Percentiles rank a stretch among this genome's conserved stretches.
Evolutionary conservation across 1,140 invertebrate genomes (phyloP).

Genomic region (Andrena cerasifolii): DNA sequence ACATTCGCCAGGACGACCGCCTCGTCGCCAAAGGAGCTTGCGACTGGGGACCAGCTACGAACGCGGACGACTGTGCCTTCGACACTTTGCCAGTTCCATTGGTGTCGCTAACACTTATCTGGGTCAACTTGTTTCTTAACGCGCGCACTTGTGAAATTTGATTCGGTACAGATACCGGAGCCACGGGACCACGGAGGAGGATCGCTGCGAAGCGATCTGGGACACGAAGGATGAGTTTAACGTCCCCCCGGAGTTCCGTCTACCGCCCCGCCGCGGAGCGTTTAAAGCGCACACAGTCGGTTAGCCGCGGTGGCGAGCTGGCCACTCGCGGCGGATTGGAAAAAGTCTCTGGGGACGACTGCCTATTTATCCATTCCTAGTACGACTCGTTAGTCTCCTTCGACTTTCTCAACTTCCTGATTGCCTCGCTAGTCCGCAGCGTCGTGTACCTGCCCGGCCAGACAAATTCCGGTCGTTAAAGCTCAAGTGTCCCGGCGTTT

Average conservation of each 20-base stretch:
- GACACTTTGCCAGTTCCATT: too few relatives aligned
- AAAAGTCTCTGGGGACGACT: constrained; percentile 34
- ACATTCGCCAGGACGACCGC: constrained; percentile 39
- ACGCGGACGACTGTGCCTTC: too few relatives aligned
- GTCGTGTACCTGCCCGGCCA: constrained; percentile 41
- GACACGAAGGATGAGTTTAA: too few relatives aligned
- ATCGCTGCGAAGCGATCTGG: too few relatives aligned
- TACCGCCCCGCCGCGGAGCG: neutral
- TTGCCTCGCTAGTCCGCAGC: constrained; percentile 44
- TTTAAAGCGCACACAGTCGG: neutral
- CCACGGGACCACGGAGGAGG: too few relatives aligned
- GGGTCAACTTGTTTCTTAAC: too few relatives aligned
- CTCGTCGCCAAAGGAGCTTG: constrained; percentile 4
- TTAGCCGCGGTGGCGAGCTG: neutral
- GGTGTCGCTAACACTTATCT: too few relatives aligned
- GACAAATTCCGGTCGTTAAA: constrained; percentile 59
- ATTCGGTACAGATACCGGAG: too few relatives aligned
- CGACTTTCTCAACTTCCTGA: constrained; percentile 56
- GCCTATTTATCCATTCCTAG: constrained; percentile 45
- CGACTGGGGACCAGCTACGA: too few relatives aligned
- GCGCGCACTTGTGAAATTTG: too few relatives aligned
- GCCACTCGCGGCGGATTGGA: constrained; percentile 8
- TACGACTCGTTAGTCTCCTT: constrained; percentile 58
- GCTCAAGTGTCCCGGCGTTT: constrained; percentile 30
- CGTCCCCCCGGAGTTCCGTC: neutral